Evolutionary conservation across 2,113 vertebrate genomes (phyloP).

Genomic region (Gulo gulo): DNA sequence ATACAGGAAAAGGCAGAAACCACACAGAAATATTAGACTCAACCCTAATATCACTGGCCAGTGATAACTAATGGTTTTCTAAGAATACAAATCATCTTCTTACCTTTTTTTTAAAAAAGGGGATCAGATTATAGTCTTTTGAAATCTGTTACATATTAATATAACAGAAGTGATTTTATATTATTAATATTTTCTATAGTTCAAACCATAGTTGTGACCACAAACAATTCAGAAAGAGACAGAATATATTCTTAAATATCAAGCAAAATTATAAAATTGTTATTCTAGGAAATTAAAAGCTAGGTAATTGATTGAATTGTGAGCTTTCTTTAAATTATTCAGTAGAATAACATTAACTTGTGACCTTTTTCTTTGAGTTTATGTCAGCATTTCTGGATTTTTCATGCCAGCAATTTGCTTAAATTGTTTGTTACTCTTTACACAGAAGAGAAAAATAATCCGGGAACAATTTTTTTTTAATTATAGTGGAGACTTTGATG

Average conservation of each 20-base stretch:
- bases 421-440: neutral
- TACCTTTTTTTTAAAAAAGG: constrained; percentile 19
- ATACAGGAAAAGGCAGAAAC: neutral
- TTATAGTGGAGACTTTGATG: neutral
- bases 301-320: neutral
- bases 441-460: neutral
- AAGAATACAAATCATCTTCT: neutral
- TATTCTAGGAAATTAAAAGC: constrained; percentile 2
- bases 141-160: neutral
- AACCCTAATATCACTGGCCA: neutral
- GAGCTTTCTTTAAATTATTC: constrained; percentile 12
- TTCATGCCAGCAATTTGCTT: neutral
- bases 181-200: neutral
- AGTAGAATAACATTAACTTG: neutral
- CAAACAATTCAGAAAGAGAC: neutral
- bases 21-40: neutral
- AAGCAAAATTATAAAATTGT: constrained; percentile 10
- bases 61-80: neutral
- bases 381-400: constrained; percentile 18
- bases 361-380: neutral
- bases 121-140: neutral
- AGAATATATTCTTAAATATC: neutral
- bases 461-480: neutral
- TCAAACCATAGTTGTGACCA: neutral
- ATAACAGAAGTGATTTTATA: neutral